Base-by-base conservation (phyloP, 1,140 invertebrate genomes). In the Eupristina koningsbergeri region DNA sequence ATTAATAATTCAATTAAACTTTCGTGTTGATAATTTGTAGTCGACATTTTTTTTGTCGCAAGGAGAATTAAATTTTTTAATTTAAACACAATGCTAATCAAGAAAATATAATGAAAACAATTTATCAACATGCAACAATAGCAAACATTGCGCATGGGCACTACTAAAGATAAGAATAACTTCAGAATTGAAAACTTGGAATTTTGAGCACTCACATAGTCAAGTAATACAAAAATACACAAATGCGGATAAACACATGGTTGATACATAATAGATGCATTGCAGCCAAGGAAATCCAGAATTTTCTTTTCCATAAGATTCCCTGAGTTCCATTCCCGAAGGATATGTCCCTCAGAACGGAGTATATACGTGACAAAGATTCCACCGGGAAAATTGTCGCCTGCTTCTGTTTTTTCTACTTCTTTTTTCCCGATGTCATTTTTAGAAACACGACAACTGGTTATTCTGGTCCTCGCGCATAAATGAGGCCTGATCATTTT, bases 391-490 rank as follows among this genome's bases (percentile, higher is more conserved):
- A 58, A 58, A 26, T 2, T 6, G 26, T 58, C 3, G 26, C 7
- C 53, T 8, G 6, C 41, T 6, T 45, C 58, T n/a, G 31, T 3
- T 1, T 11, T 34, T 15, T 34, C 61, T n/a, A 7, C 15, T 31
- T 41, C 67, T 26, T 41, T n/a, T 26, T 22, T 36, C 15, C 22
- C 11, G 5, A 9, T 17, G 22, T 41, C 67, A 6, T n/a, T 71
- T 71, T 71, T 71, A 41, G 36, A 41, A 0, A 0, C 39, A 26
- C 39, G 22, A 7, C 36, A 11, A n/a, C 3, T n/a, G 36, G 67
- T 26, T 71, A 71, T 71, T 71, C 67, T 71, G 19, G 67, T 39
- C 67, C 36, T n/a, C 67, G 67, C 41, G 67, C 61, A 64, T 64
- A 11, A 64, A 64, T 64, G 34, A n/a, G 61, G 31, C 17, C 8